Base-by-base conservation (phyloP, 2,888 invertebrate species). In the Himalopsyche kuldschensis region DNA sequence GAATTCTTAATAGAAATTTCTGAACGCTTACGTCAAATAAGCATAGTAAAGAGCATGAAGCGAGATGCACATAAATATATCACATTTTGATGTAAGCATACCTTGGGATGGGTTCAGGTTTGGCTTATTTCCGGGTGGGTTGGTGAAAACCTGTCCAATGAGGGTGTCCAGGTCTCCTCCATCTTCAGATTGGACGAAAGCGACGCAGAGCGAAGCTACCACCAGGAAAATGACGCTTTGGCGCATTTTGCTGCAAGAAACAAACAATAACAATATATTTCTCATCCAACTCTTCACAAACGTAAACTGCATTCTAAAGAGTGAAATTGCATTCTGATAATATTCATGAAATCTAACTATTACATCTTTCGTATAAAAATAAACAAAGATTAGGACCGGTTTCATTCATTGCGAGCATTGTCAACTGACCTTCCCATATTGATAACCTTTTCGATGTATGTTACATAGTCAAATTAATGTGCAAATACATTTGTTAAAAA, bases 61-160 rank as follows among this genome's bases (percentile, higher is more conserved):
- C 55, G 55, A 55, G 55, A 0, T 8, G 10, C 5, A 55, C 55
- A 20, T 17, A 0, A 47, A 47, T 47, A 47, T 55, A 48, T 48
- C n/a, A 48, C n/a, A 41, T 41, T 15, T 41, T 11, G 3, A 15
- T 15, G 41, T 4, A 69, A 30, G 11, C 69, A 69, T 27, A 69
- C 69, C 69, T 69, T 10, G 11, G 30, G 76, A 32, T 35, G 78
- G 78, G 4, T n/a, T 46, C 31, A 78, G 47, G 48, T 78, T 78
- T 27, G 78, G 78, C 27, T 47, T 78, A 24, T 78, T 55, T 31
- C 6, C 32, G 78, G 75, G 81, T 75, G 6, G 35, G 15, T 41
- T 46, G 27, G 89, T 89, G 86, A 91, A 91, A 82, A 91, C 90
- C 84, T 89, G 87, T 1, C 87, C 87, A 32, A 91, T 89, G 27